Conservation (phyloP, 2,113 vertebrate genomes). For the Herpailurus yagouaroundi region DNA sequence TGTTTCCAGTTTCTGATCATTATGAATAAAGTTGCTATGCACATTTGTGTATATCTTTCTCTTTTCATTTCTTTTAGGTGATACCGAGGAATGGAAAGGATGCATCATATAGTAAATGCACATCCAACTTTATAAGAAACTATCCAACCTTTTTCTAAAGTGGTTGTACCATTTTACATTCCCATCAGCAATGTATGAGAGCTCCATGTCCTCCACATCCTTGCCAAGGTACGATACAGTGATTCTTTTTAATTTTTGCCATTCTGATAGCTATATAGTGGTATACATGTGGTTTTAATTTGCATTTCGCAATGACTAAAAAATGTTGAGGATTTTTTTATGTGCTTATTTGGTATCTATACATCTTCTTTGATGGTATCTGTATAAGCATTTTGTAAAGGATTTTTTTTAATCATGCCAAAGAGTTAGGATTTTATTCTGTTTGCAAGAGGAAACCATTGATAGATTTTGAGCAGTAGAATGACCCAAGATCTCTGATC, state of each 20-base stretch:
- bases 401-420: neutral
- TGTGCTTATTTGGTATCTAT: neutral
- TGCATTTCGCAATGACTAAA: neutral
- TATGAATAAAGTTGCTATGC: neutral
- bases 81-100: neutral
- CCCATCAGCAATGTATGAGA: neutral
- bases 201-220: neutral
- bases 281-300: neutral
- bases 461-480: neutral
- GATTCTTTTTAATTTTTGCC: neutral
- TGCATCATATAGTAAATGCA: neutral
- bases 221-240: neutral
- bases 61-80: constrained; percentile 3
- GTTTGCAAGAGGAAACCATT: neutral
- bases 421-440: neutral
- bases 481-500: neutral
- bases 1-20: neutral
- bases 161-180: neutral
- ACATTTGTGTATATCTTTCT: neutral
- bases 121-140: neutral
- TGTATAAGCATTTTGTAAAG: neutral
- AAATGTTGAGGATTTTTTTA: neutral
- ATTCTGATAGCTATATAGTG: neutral
- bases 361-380: neutral
- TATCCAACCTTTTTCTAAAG: neutral